A percentile compares a stretch with the other conserved stretches of the same genome.
These are phyloP conservation scores for Bungarus multicinctus DNA, from an alignment of 2,113 vertebrate genomes.

Conservation along the genomic window DNA sequence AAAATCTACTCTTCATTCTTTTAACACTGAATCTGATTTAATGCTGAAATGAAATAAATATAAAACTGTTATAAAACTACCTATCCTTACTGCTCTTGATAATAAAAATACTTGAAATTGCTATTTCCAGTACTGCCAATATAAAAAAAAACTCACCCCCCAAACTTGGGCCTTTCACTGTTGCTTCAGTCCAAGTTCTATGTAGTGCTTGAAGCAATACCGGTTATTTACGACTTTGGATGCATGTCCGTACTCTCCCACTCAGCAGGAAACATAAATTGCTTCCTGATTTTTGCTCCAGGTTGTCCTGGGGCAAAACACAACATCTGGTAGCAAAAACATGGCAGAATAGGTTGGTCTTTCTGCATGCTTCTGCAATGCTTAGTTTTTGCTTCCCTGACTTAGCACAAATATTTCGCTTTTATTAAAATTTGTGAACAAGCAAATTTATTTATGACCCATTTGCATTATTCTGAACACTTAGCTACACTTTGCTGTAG, in stretches of 20 bases:
- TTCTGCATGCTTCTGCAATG: background rate
- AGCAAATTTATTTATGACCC: background rate
- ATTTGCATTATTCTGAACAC: background rate
- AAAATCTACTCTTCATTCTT: background rate
- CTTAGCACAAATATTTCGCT: conserved; percentile 36
- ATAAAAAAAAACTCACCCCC: background rate
- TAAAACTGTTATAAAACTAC: background rate
- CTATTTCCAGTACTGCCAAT: background rate
- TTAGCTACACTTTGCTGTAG: background rate
- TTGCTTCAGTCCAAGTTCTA: background rate
- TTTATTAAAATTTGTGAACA: background rate
- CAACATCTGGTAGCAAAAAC: background rate
- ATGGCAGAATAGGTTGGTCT: background rate
- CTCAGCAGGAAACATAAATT: background rate
- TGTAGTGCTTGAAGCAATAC: background rate
- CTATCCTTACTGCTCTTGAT: background rate
- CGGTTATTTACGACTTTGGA: background rate
- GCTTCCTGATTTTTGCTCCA: background rate
- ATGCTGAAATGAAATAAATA: background rate
- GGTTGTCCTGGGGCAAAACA: background rate
- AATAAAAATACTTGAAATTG: background rate
- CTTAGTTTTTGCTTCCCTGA: conserved; percentile 12
- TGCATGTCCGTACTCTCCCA: background rate
- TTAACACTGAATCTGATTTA: background rate
- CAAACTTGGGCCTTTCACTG: background rate